Conservation (phyloP, 2,113 vertebrate species). For the Mionectes macconnelli region DNA sequence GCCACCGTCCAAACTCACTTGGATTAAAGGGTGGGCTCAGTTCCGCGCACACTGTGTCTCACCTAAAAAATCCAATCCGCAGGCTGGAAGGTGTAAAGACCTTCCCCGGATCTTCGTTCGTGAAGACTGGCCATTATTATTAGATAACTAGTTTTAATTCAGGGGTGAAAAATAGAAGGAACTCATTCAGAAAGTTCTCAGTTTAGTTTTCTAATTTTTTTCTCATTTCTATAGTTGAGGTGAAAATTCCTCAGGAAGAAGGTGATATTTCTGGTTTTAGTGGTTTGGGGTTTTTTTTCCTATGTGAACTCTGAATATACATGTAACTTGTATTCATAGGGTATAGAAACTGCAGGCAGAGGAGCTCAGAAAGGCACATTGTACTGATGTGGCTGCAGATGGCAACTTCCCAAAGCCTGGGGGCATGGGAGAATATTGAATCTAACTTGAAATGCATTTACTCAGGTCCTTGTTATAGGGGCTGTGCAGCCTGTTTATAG, state of each 20-base stretch:
- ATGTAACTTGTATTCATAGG: not conserved
- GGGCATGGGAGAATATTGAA: not conserved
- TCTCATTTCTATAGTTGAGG: not conserved
- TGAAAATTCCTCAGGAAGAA: not conserved
- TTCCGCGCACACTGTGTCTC: too few relatives aligned
- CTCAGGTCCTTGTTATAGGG: not conserved
- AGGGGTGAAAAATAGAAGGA: rapidly evolving
- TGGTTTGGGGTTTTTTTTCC: not conserved
- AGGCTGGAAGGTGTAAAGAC: too few relatives aligned
- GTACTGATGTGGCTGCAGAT: not conserved
- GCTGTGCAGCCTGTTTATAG: not conserved
- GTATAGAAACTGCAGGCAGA: not conserved
- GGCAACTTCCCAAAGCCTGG: not conserved
- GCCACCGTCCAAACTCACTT: too few relatives aligned
- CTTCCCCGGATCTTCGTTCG: too few relatives aligned
- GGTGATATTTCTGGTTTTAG: not conserved
- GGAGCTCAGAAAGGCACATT: not conserved
- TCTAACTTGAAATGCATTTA: not conserved
- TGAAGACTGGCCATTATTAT: too few relatives aligned
- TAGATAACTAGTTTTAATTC: not conserved
- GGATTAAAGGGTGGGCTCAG: too few relatives aligned
- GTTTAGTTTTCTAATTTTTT: not conserved
- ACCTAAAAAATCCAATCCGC: too few relatives aligned
- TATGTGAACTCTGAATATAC: not conserved
- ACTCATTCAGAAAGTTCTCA: not conserved